Evolutionary conservation across 2,888 invertebrate genomes (phyloP).

Genomic region (Aleiodes alternator): DNA sequence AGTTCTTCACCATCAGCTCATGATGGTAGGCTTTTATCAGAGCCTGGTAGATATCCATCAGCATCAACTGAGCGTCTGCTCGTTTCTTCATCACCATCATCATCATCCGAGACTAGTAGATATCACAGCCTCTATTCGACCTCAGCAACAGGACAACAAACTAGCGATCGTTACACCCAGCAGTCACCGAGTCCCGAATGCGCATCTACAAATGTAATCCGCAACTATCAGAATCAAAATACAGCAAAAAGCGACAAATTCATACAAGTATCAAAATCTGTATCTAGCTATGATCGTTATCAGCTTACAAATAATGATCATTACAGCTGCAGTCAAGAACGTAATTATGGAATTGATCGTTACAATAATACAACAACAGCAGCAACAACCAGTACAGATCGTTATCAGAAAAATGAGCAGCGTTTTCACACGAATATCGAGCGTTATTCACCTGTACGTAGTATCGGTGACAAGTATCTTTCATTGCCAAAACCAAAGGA

Average conservation of each 20-base stretch:
- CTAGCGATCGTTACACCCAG: slow-evolving; percentile 61
- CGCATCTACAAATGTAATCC: slow-evolving; percentile 43
- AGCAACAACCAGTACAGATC: background rate
- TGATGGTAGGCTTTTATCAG: slow-evolving; percentile 40
- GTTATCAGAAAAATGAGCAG: slow-evolving; percentile 49
- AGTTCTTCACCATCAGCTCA: slow-evolving; percentile 59
- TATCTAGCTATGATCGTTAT: slow-evolving; percentile 60
- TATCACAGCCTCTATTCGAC: slow-evolving; percentile 56
- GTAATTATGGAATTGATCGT: slow-evolving; percentile 51
- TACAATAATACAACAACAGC: slow-evolving; percentile 47
- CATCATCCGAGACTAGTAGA: slow-evolving; percentile 66
- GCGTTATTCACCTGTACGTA: slow-evolving; percentile 69
- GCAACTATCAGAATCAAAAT: slow-evolving; percentile 54
- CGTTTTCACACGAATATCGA: slow-evolving; percentile 66
- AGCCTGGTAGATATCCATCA: slow-evolving; percentile 31
- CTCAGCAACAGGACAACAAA: slow-evolving; percentile 56
- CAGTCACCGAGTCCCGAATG: slow-evolving; percentile 64
- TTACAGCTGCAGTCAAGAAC: slow-evolving; percentile 59
- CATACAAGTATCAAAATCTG: slow-evolving; percentile 68
- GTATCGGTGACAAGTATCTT: slow-evolving; percentile 68
- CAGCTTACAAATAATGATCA: slow-evolving; percentile 59
- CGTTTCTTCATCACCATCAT: slow-evolving; percentile 67
- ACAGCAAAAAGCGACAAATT: slow-evolving; percentile 67
- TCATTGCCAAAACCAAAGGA: slow-evolving; percentile 73
- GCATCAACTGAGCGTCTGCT: slow-evolving; percentile 69